phyloP scores from a whole-genome alignment of 2,113 vertebrate species.

The Prietella phreatophila region DNA sequence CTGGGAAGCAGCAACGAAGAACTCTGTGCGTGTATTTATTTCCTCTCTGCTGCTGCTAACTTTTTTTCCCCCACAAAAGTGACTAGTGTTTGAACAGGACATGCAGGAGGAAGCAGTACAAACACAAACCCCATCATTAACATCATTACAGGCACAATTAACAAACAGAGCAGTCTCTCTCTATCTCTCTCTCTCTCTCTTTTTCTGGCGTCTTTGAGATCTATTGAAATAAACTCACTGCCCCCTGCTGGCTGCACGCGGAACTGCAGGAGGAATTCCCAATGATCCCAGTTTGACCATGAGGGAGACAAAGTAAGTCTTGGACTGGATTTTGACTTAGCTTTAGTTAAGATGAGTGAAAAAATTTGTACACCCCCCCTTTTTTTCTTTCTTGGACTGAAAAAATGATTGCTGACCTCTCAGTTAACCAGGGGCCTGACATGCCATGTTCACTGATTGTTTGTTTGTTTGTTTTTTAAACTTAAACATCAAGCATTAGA shows the following conservation, averaged over 20 bases:
- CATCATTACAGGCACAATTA: background rate
- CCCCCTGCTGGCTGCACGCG: conserved; percentile 20
- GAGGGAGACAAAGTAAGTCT: background rate
- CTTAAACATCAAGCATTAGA: background rate
- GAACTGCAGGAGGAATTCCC: conserved; percentile 7
- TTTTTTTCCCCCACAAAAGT: no score
- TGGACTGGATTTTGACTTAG: background rate
- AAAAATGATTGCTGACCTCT: no score
- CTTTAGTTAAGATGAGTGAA: background rate
- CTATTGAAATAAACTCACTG: conserved; percentile 12
- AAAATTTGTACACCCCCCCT: background rate
- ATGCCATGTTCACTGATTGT: background rate
- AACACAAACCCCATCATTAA: background rate
- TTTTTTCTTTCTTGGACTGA: background rate
- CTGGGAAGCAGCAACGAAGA: no score
- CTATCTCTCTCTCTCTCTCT: background rate
- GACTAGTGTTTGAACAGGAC: no score
- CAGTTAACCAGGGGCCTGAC: no score
- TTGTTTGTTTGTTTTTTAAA: background rate
- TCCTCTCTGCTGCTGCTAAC: no score
- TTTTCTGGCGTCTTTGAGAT: background rate
- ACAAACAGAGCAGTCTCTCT: background rate
- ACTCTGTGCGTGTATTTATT: no score
- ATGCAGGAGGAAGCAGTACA: background rate
- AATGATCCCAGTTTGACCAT: background rate